Evolutionary conservation across 1,140 invertebrate species (phyloP), one percentile per base, ranked within the genome.

Genomic region (Idris sp.): DNA sequence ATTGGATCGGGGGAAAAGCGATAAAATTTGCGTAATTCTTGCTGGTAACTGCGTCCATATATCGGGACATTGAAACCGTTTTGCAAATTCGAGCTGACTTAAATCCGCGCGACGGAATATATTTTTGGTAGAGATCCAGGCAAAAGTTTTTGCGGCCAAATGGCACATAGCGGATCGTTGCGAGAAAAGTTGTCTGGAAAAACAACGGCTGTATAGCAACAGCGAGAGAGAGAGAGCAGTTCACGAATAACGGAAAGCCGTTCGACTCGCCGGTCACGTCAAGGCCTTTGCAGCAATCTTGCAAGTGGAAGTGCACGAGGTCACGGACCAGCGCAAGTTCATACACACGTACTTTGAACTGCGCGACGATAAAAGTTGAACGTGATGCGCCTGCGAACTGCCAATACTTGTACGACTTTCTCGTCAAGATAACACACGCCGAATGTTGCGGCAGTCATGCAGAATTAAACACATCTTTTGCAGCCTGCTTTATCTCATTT

Each of bases 231-330:
- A 30, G 28, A 14, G 59, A 53, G 65, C 19, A 30, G 53, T 43
- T 43, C 54, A 44, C 54, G 56, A 48, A 51, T 71, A 71, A 61
- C 67, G 67, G 67, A 53, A 61, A 61, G 54, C 54, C 58, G 65
- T 59, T 59, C 58, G 68, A 72, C 51, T 72, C 68, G 68, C 43
- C 58, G 68, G 49, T 62, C 68, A 72, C 68, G 68, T 73, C 59
- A 73, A 73, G 68, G 68, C 58, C 59, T 73, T 46, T 43, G 68
- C 58, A 40, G 46, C 41, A 40, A 64, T 65, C 51, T 51, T 22
- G 59, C 68, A 64, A 73, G 51, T 51, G 68, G 68, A 73, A 73
- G 68, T 64, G 53, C 69, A 65, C 69, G 69, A 65, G 69, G 69
- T 73, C 69, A 73, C 61, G 69, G 53, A 73, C 61, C 53, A 59